phyloP scores from a whole-genome alignment of 1,140 invertebrate genomes.

The Pectinophora gossypiella region DNA sequence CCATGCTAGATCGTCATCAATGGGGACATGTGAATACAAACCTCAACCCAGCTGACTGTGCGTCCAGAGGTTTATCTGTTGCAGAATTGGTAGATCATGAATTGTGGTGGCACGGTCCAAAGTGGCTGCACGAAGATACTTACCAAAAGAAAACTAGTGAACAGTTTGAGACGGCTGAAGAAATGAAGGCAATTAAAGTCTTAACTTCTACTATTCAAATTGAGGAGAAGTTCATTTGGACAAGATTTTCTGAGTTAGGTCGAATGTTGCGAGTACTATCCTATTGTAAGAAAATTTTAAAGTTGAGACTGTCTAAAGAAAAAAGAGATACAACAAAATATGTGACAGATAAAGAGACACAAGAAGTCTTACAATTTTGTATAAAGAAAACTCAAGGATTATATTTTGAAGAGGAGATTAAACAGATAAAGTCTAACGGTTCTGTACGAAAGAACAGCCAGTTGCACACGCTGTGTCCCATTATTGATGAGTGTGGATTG shows the following conservation, averaged over 20 bases:
- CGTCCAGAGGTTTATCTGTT: conserved; percentile 31
- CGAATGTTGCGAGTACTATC: not conserved
- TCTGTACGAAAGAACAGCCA: too few relatives aligned
- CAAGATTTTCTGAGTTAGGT: conserved; percentile 11
- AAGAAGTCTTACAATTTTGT: too few relatives aligned
- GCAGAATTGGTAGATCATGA: conserved; percentile 14
- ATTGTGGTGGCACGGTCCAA: conserved; percentile 42
- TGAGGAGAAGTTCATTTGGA: not conserved
- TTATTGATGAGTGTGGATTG: conserved; percentile 40
- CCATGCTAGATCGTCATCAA: not conserved
- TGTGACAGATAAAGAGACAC: too few relatives aligned
- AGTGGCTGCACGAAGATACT: conserved; percentile 6
- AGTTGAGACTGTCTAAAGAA: too few relatives aligned
- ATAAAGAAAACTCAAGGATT: too few relatives aligned
- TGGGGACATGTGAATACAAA: conserved; percentile 8
- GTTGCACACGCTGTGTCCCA: conserved; percentile 16
- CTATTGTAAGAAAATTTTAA: too few relatives aligned
- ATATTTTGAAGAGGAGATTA: too few relatives aligned
- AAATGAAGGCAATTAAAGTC: not conserved
- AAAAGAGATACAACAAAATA: too few relatives aligned
- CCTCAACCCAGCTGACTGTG: conserved; percentile 35
- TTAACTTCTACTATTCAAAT: not conserved
- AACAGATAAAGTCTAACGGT: too few relatives aligned
- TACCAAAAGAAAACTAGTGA: not conserved
- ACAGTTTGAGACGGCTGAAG: not conserved